Percentiles rank a stretch among this genome's conserved stretches.
phyloP scores from a whole-genome alignment of 2,797 vertebrate species.

The Morus bassanus region DNA sequence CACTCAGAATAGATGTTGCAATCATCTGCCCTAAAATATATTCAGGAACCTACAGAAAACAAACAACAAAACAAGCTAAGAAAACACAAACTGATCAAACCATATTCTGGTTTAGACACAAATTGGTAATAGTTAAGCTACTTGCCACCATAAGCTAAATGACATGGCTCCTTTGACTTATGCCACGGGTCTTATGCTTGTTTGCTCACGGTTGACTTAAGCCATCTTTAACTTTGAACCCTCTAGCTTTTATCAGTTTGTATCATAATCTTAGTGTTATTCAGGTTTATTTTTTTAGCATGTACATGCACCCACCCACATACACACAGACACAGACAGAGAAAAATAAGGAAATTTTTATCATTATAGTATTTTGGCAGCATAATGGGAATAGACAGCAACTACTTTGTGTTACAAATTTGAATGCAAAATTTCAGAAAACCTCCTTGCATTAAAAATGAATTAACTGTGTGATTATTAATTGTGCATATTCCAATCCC shows the following conservation, averaged over 20 bases:
- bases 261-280: constrained; percentile 28
- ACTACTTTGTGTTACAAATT: constrained; percentile 80
- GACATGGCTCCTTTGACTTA: not conserved
- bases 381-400: constrained; percentile 73
- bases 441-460: constrained; percentile 92
- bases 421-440: constrained; percentile 83
- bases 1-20: not conserved
- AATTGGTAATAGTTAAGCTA: not conserved
- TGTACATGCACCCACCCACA: not conserved
- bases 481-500: constrained; percentile 99
- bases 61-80: not conserved
- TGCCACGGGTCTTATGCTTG: not conserved
- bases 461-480: constrained; percentile 99
- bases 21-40: not conserved
- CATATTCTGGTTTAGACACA: not conserved
- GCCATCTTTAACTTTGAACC: constrained; percentile 28
- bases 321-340: not conserved
- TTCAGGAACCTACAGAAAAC: not conserved
- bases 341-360: constrained; percentile 60
- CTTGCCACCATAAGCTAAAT: not conserved
- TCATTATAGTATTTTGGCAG: constrained; percentile 68
- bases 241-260: constrained; percentile 8
- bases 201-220: not conserved
- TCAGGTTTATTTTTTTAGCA: constrained; percentile 25
- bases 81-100: not conserved